Percentiles rank a stretch among this genome's conserved stretches.
Conservation (phyloP, 2,888 invertebrate genomes). For the Ypsolopha sequella region DNA sequence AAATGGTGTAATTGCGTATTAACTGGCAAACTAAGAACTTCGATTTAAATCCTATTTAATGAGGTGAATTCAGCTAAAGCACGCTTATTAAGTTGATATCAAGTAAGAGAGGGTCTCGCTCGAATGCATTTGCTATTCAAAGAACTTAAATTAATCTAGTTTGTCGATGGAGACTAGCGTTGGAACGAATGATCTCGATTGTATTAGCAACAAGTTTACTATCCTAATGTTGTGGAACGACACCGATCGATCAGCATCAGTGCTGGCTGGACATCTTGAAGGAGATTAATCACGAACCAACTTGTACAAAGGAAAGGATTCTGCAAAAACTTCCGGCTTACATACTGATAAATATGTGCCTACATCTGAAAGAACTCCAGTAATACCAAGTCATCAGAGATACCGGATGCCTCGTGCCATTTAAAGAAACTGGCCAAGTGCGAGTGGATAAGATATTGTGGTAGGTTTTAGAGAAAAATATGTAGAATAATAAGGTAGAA, state of each 20-base stretch:
- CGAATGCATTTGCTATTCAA: neutral
- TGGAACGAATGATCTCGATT: neutral
- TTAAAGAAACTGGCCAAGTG: neutral
- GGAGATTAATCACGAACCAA: constrained; percentile 23
- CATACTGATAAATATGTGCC: neutral
- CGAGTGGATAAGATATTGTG: neutral
- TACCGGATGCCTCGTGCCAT: neutral
- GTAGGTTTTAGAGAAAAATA: no score
- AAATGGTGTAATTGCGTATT: constrained; percentile 22
- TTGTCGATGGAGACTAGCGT: neutral
- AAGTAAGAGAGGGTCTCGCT: neutral
- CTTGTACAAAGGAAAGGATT: constrained; percentile 16
- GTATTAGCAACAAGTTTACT: constrained; percentile 4
- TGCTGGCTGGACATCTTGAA: constrained; percentile 7
- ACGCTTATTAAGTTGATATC: neutral
- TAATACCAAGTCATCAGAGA: no score
- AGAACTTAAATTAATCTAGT: neutral
- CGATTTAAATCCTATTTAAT: constrained; percentile 1
- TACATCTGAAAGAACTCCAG: no score
- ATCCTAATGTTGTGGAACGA: constrained; percentile 11
- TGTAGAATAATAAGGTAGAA: no score
- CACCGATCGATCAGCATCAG: constrained; percentile 10
- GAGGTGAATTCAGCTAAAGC: neutral
- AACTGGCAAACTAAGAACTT: constrained; percentile 14
- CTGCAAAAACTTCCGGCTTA: constrained; percentile 20